A percentile compares a stretch with the other conserved stretches of the same genome.
Conservation (phyloP, 2,888 invertebrate species). For the Orchesella flavescens region DNA sequence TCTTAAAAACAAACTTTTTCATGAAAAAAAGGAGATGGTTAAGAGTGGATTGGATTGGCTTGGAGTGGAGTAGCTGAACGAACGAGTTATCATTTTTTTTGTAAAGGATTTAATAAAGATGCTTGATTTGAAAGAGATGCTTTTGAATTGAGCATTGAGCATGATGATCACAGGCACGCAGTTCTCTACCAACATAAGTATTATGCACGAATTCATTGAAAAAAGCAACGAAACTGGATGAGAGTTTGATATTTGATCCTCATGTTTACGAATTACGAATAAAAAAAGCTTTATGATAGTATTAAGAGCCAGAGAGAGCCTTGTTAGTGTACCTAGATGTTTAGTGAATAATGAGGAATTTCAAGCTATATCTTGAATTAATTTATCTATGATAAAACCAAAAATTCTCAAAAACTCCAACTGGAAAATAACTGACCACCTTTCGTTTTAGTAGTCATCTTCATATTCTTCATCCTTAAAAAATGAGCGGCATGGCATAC, state of each 20-base stretch:
- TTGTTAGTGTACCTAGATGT: slow-evolving; percentile 1
- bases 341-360: slow-evolving; percentile 19
- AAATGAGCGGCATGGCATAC: slow-evolving; percentile 27
- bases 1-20: slow-evolving; percentile 46
- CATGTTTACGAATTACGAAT: not conserved
- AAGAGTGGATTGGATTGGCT: not conserved
- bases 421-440: slow-evolving; percentile 29
- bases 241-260: slow-evolving; percentile 22
- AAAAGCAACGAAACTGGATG: slow-evolving; percentile 5
- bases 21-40: not conserved
- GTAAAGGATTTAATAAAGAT: too few relatives aligned
- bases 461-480: not conserved
- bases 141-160: too few relatives aligned
- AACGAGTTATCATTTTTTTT: not conserved
- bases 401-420: too few relatives aligned
- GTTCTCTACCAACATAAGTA: too few relatives aligned
- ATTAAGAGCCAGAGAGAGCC: not conserved
- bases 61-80: not conserved
- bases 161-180: too few relatives aligned
- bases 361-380: slow-evolving; percentile 8
- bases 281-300: not conserved
- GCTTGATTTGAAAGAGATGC: too few relatives aligned
- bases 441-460: not conserved
- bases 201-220: slow-evolving; percentile 9
- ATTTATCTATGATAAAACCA: slow-evolving; percentile 21